Base-by-base conservation (phyloP, 2,797 vertebrate species). In the Vespertilio murinus region DNA sequence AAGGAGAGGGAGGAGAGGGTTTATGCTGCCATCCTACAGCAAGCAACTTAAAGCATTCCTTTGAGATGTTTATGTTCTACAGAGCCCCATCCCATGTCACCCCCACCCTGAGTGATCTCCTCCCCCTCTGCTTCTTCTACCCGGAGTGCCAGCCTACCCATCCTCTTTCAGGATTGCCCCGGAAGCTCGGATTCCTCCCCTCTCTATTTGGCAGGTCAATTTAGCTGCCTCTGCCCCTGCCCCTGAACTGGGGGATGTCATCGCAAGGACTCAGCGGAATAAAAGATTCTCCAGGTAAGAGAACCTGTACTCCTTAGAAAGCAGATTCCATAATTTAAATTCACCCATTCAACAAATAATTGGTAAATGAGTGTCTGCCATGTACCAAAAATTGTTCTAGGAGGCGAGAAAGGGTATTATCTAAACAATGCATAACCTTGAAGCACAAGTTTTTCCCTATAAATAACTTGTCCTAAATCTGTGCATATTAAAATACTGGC, bases 121-220 rank as follows among this genome's bases (percentile, higher is more conserved):
- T 14, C 25, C 42, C 40, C 30, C 10, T 28, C 64, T 42, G 17
- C 40, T 64, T 8, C 49, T 74, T 40, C 30, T 61, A 69, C 17
- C 1, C 0, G 8, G 64, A 64, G 52, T 17, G 1, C 10, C 11
- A 45, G 8, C 12, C 73, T 35, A 1, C 14, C 14, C 1, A 33
- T 59, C 17, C 59, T 54, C 42, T 40, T 52, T 20, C n/a, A 28
- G 47, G 33, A 49, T 11, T 11, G 47, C 2, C 64, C 40, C 12
- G 78, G 18, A 88, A 47, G 30, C 88, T 52, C 42, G 47, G 40
- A n/a, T 18, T 52, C 25, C 74, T 52, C 61, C 14, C 2, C 17
- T 1, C 1, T 81, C n/a, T 42, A 2, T 17, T 59, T 56, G 8
- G 7, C 18, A 77, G 38, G 40, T 75, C 30, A 22, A 1, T 11